Conservation (phyloP, 2,113 vertebrate species). For the Ochotona princeps region DNA sequence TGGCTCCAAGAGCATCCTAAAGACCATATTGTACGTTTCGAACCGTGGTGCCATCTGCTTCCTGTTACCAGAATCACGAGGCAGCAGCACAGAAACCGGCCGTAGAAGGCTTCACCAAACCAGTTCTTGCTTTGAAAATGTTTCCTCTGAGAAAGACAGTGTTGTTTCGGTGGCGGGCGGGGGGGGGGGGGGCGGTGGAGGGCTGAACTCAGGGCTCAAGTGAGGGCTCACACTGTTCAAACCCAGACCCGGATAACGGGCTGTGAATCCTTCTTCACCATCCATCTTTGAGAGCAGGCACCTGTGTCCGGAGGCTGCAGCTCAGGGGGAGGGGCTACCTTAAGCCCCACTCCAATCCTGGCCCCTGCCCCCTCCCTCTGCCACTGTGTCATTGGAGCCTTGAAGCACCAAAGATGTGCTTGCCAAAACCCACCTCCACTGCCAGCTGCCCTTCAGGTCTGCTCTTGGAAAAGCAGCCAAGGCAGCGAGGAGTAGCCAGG, state of each 20-base stretch:
- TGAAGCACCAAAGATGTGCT: neutral
- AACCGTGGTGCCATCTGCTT: neutral
- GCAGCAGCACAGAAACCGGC: neutral
- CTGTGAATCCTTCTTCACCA: neutral
- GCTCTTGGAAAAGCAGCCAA: neutral
- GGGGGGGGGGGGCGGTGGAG: no score
- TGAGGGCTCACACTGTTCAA: neutral
- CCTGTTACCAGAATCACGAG: slow-evolving; percentile 28
- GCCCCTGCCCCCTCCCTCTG: neutral
- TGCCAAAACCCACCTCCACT: neutral
- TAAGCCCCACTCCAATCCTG: no score
- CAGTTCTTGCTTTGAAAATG: neutral
- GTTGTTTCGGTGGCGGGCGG: neutral
- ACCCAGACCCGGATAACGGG: neutral
- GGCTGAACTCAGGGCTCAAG: no score
- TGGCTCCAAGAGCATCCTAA: slow-evolving; percentile 28
- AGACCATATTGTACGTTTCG: neutral
- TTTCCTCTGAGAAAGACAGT: neutral
- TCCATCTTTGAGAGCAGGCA: neutral
- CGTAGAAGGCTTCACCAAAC: neutral
- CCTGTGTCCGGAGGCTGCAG: no score
- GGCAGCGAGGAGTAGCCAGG: neutral
- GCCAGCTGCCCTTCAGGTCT: neutral
- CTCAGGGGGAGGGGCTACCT: neutral
- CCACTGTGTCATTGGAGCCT: neutral